These are phyloP conservation scores for Nephrotoma appendiculata DNA, from an alignment of 2,888 invertebrate species.

Conservation along the genomic window DNA sequence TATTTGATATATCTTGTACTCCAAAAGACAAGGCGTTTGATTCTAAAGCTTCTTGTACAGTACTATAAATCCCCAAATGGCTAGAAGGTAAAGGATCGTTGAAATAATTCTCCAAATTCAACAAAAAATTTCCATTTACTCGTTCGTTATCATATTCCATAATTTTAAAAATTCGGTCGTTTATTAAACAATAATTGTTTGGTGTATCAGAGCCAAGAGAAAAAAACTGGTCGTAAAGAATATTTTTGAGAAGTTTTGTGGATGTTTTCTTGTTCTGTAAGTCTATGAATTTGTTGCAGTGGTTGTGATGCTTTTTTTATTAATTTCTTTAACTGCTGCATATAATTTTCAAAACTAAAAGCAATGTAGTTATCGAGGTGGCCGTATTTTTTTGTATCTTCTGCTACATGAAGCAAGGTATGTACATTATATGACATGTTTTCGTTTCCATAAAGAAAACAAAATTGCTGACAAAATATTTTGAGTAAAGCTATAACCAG, in stretches of 20 bases:
- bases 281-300: neutral
- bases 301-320: neutral
- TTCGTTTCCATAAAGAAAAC: neutral
- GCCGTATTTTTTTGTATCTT: neutral
- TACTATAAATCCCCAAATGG: no score
- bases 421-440: neutral
- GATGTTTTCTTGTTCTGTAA: neutral
- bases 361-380: neutral
- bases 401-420: neutral
- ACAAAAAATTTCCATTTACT: neutral
- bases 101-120: neutral
- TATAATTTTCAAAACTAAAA: neutral
- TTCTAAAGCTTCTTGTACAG: no score
- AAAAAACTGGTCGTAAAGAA: neutral
- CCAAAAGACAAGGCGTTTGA: neutral
- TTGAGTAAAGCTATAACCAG: no score
- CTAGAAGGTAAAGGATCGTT: no score
- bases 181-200: neutral
- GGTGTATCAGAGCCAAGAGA: neutral
- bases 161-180: neutral
- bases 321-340: neutral
- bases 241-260: neutral
- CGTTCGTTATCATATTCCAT: neutral
- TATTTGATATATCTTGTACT: neutral
- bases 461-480: neutral